Evolutionary conservation across 2,888 invertebrate genomes (phyloP).

Genomic region (Lepidonotus clava): DNA sequence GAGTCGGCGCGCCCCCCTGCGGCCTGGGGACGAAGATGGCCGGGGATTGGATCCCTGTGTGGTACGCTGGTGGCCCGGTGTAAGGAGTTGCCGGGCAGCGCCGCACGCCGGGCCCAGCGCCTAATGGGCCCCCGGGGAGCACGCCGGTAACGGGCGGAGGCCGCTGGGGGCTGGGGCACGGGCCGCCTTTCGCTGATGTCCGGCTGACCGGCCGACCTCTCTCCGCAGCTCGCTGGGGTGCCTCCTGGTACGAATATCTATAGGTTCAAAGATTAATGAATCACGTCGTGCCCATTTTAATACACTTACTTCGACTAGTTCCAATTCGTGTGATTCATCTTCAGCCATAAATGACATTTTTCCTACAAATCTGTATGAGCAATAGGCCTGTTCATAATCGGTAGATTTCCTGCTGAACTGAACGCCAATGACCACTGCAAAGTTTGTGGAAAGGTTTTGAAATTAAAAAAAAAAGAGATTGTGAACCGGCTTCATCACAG

Average conservation of each 20-base stretch:
- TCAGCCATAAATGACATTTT: too few relatives aligned
- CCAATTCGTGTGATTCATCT: too few relatives aligned
- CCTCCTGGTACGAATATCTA: not conserved
- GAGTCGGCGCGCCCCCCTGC: not conserved
- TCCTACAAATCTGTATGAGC: too few relatives aligned
- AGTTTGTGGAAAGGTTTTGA: too few relatives aligned
- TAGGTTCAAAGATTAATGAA: not conserved
- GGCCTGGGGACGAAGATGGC: not conserved
- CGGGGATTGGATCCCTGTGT: not conserved
- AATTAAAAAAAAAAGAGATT: too few relatives aligned
- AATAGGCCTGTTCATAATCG: too few relatives aligned
- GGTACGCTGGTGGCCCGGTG: not conserved
- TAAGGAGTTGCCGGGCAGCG: not conserved
- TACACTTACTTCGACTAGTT: too few relatives aligned
- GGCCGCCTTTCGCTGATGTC: not conserved
- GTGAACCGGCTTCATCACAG: too few relatives aligned
- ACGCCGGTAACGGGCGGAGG: not conserved
- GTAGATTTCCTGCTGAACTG: too few relatives aligned
- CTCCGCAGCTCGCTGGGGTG: not conserved
- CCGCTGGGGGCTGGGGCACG: not conserved
- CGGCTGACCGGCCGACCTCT: not conserved
- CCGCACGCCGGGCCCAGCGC: not conserved
- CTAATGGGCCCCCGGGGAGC: conserved; percentile 28
- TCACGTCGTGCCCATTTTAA: not conserved
- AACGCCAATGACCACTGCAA: too few relatives aligned